Conservation (phyloP, 2,888 invertebrate genomes). For the Anoncus sp. region DNA sequence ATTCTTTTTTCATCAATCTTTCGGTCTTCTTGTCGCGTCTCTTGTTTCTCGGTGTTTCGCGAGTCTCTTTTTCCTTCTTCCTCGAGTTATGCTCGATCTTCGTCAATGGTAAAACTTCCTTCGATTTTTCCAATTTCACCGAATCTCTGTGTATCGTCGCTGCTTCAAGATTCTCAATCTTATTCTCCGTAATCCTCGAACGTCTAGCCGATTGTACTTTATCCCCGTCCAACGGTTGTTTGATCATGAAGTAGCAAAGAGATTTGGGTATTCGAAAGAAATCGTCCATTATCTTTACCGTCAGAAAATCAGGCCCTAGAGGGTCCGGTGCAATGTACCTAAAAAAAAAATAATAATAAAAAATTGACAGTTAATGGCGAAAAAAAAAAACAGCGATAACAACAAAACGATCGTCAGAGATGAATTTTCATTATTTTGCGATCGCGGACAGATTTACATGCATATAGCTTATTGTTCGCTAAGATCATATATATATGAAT, state of each 20-base stretch:
- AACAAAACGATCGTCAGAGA: not conserved
- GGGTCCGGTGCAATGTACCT: conserved; percentile 59
- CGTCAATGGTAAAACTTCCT: no score
- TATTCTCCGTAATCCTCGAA: not conserved
- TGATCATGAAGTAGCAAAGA: conserved; percentile 52
- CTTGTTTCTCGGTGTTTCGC: no score
- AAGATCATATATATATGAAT: not conserved
- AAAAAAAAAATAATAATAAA: conserved; percentile 48
- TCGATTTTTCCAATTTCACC: no score
- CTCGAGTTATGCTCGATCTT: no score
- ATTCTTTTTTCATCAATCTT: no score
- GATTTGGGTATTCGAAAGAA: conserved; percentile 59
- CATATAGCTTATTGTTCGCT: not conserved
- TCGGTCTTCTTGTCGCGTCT: no score
- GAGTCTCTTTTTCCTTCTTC: no score
- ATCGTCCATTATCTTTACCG: conserved; percentile 58
- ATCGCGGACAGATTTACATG: not conserved
- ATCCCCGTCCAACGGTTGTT: conserved; percentile 8
- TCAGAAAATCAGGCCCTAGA: conserved; percentile 59
- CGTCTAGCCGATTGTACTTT: not conserved
- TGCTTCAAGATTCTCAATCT: not conserved
- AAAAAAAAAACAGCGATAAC: not conserved
- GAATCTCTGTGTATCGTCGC: not conserved
- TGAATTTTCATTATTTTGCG: not conserved
- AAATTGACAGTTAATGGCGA: conserved; percentile 29